These are phyloP conservation scores for Corythaeola cristata DNA, from an alignment of 2,113 vertebrate species.

Conservation along the genomic window DNA sequence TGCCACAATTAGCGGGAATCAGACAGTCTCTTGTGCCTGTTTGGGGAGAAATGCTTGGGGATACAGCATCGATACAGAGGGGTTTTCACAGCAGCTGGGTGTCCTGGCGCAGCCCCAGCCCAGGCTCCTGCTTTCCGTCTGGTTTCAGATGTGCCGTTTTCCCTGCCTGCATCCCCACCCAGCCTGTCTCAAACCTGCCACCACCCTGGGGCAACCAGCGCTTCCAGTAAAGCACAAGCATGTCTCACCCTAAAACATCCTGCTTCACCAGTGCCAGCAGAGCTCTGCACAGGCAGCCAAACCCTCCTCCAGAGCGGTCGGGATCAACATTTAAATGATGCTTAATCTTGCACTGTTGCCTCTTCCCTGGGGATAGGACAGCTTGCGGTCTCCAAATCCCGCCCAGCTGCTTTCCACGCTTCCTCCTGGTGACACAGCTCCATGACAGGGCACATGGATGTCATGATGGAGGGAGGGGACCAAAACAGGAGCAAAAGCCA, in stretches of 20 bases:
- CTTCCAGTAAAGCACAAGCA: not conserved
- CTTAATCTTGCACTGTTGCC: not conserved
- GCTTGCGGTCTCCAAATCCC: not conserved
- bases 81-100: not conserved
- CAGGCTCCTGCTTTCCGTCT: not conserved
- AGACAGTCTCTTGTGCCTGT: not conserved
- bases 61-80: not conserved
- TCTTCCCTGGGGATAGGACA: not conserved
- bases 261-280: not conserved
- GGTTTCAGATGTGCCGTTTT: not conserved
- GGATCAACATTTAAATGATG: not conserved
- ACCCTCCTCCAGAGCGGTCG: rapidly evolving
- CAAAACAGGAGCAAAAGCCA: not conserved
- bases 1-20: not conserved
- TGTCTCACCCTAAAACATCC: rapidly evolving
- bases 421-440: not conserved
- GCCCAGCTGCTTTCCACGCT: not conserved
- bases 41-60: not conserved
- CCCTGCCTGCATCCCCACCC: not conserved
- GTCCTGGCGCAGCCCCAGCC: not conserved
- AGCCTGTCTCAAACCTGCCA: not conserved
- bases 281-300: not conserved
- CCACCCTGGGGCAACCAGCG: rapidly evolving
- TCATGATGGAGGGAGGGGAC: not conserved
- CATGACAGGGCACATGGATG: rapidly evolving